Base-by-base conservation (phyloP, 1,140 invertebrate genomes). In the Ceratoteleas bidentatus region DNA sequence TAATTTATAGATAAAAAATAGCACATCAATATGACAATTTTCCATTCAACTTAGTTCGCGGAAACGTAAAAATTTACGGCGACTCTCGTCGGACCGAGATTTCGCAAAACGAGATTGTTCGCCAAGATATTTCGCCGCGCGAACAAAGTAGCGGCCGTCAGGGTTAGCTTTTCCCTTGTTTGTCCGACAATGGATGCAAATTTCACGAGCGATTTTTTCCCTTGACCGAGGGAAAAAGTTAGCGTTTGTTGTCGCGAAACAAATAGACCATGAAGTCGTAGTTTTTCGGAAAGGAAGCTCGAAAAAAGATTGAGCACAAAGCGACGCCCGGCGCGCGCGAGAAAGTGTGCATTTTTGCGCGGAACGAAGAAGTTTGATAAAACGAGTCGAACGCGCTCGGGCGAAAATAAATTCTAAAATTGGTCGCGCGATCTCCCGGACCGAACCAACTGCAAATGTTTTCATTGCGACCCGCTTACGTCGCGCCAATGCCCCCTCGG, bases 191-290 rank as follows among this genome's bases (percentile, higher is more conserved):
- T 49, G 50, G 14, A 66, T 11, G 54, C 43, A 69, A 69, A 69
- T 69, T 69, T 69, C 16, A 58, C 43, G 43, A 38, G 32, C 14
- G 9, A 58, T 58, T 69, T 69, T 69, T 58, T 69, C 7, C 24
- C 15, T 40, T 11, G 33, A n/a, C 13, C 54, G 13, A 47, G 38
- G 47, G 13, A 72, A 72, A 56, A 72, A 69, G 68, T 54, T 62
- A 13, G 38, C 34, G 72, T 66, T 75, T 66, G 73, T 62, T 54
- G 34, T 68, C 15, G 56, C 53, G 33, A 76, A 76, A 76, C 49
- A 68, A 68, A 76, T 68, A 60, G 64, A 68, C 73, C 62, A 56
- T 76, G 50, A 68, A 61, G 56, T 76, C 64, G 54, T 68, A 76
- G 34, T 76, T 76, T 76, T 75, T 75, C 57, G 54, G 54, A 76